These are phyloP conservation scores for Drymonia ruficornis DNA, from an alignment of 2,888 invertebrate genomes.

Conservation along the genomic window DNA sequence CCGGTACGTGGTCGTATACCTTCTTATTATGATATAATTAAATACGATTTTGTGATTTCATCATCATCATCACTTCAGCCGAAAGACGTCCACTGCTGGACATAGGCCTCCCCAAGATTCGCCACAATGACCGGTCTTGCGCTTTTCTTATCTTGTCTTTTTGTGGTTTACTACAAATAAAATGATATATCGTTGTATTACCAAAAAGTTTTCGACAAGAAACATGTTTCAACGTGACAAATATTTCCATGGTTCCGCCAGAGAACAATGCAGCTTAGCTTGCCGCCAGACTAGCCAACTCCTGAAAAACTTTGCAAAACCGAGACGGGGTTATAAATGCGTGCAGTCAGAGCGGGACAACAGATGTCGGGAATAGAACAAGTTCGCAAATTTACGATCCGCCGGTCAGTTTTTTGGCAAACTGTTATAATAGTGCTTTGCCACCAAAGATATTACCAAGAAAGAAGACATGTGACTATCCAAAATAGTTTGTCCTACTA, in stretches of 20 bases:
- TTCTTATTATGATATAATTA: too few relatives aligned
- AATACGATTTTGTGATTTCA: too few relatives aligned
- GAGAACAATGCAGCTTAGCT: constrained; percentile 27
- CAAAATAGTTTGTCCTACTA: too few relatives aligned
- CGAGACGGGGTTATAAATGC: constrained; percentile 43
- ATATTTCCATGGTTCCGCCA: constrained; percentile 33
- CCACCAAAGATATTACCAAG: too few relatives aligned
- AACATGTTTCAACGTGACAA: constrained; percentile 14
- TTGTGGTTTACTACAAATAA: too few relatives aligned
- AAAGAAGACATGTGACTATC: too few relatives aligned
- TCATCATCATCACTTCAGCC: too few relatives aligned
- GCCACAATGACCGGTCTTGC: too few relatives aligned
- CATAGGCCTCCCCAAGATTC: too few relatives aligned
- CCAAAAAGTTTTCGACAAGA: background rate
- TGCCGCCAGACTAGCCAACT: constrained; percentile 17
- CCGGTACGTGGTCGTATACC: too few relatives aligned
- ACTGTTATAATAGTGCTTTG: constrained; percentile 40
- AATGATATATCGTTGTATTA: background rate
- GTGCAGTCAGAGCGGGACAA: constrained; percentile 44
- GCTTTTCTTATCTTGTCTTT: too few relatives aligned
- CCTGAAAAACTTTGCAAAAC: constrained; percentile 32
- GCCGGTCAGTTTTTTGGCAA: constrained; percentile 53
- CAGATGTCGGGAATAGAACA: constrained; percentile 55
- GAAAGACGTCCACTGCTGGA: too few relatives aligned
- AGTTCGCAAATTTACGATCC: constrained; percentile 56